Evolutionary conservation across 2,888 invertebrate genomes (phyloP).

Genomic region (Cheilosia impressa): DNA sequence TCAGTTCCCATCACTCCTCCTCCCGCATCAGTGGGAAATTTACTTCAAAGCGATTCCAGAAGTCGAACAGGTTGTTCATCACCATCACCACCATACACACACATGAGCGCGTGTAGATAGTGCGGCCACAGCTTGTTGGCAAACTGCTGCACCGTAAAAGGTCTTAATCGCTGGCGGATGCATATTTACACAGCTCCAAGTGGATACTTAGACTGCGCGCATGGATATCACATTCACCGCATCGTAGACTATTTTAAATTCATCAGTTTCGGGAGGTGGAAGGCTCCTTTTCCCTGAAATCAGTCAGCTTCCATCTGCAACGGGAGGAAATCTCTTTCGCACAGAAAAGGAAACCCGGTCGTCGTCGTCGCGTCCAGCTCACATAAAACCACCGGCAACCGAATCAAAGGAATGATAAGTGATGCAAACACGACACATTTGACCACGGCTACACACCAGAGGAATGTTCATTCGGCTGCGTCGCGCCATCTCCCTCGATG

Average conservation of each 20-base stretch:
- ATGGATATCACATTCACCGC: constrained; percentile 56
- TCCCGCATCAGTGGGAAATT: constrained; percentile 24
- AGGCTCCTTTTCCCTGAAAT: constrained; percentile 72
- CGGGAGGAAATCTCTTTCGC: constrained; percentile 49
- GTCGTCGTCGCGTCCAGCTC: neutral
- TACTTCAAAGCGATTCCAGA: constrained; percentile 26
- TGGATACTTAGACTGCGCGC: constrained; percentile 50
- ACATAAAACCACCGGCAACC: constrained; percentile 44
- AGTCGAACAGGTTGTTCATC: constrained; percentile 69
- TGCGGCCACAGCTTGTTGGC: constrained; percentile 16
- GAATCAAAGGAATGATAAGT: constrained; percentile 75
- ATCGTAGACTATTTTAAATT: constrained; percentile 70
- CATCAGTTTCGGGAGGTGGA: constrained; percentile 60
- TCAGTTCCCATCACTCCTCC: constrained; percentile 34
- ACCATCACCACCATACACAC: constrained; percentile 5
- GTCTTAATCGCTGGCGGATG: constrained; percentile 68
- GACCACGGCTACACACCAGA: constrained; percentile 63
- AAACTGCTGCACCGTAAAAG: constrained; percentile 40
- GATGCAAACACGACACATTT: constrained; percentile 76
- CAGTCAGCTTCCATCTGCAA: constrained; percentile 68
- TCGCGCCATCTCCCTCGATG: constrained; percentile 71
- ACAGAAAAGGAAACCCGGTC: constrained; percentile 18
- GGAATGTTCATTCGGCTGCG: constrained; percentile 70
- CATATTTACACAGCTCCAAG: constrained; percentile 60
- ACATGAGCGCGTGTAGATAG: constrained; percentile 3